Evolutionary conservation across 2,113 vertebrate species (phyloP).

Genomic region (Sisor rabdophorus): DNA sequence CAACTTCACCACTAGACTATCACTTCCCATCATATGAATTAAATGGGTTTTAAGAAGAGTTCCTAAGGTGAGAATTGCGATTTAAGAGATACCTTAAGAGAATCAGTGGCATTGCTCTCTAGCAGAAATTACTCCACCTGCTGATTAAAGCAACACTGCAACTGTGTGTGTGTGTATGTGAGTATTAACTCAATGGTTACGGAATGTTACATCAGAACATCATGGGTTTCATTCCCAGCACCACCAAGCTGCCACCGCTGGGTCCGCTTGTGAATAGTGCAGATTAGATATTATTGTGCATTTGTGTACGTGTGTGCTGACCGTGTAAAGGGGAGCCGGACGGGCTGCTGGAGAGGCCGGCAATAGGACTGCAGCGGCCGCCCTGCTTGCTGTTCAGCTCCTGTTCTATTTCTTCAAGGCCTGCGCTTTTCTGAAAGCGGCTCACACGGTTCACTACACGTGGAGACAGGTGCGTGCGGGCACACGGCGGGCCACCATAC

Average conservation of each 20-base stretch:
- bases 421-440: constrained; percentile 96
- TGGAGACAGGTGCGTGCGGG: constrained; percentile 93
- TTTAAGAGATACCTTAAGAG: background rate
- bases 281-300: too few species aligned
- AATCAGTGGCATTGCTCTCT: background rate
- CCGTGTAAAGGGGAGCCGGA: constrained; percentile 93
- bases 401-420: constrained; percentile 94
- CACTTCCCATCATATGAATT: too few species aligned
- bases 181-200: too few species aligned
- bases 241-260: too few species aligned
- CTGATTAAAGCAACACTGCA: background rate
- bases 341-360: constrained; percentile 90
- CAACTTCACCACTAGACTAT: too few species aligned
- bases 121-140: background rate
- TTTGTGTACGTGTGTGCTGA: constrained; percentile 60
- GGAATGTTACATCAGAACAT: too few species aligned
- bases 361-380: constrained; percentile 88
- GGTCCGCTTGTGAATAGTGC: background rate
- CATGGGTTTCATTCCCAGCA: too few species aligned
- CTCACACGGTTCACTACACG: constrained; percentile 97
- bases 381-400: constrained; percentile 87
- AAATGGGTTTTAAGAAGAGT: too few species aligned
- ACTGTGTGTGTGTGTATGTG: background rate
- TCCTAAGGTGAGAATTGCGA: too few species aligned
- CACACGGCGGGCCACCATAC: constrained; percentile 89